Conservation (phyloP, 1,140 invertebrate genomes). For the Hyposmocoma kahamanoa region DNA sequence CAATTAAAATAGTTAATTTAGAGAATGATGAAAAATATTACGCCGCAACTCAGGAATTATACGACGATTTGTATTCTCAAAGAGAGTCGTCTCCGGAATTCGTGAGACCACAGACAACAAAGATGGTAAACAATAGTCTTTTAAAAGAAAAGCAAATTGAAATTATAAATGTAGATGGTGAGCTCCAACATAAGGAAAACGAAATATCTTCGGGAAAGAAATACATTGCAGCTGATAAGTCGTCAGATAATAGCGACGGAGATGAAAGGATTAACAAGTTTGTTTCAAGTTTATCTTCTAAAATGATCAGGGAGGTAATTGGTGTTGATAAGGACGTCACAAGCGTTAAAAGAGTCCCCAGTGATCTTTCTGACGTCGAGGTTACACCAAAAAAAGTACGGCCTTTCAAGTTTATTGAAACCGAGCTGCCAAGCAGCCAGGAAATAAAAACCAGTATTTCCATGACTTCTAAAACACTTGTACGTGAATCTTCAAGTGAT, state of each 20-base stretch:
- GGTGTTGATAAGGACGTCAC: constrained; percentile 15
- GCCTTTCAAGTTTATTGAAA: constrained; percentile 31
- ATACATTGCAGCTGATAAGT: not conserved
- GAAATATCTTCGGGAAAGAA: not conserved
- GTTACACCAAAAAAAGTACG: constrained; percentile 42
- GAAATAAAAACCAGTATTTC: constrained; percentile 45
- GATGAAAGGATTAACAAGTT: constrained; percentile 23
- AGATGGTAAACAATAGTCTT: too few relatives aligned
- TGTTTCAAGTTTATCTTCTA: constrained; percentile 23
- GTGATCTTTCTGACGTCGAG: constrained; percentile 40
- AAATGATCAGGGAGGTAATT: constrained; percentile 27
- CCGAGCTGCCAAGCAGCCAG: constrained; percentile 47
- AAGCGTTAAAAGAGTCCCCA: constrained; percentile 21
- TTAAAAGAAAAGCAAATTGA: not conserved
- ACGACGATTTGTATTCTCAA: constrained; percentile 53
- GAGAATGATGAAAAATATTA: constrained; percentile 45
- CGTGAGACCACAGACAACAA: not conserved
- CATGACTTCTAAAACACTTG: constrained; percentile 12
- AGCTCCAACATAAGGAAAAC: constrained; percentile 3
- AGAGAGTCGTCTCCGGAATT: constrained; percentile 6
- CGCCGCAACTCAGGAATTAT: constrained; percentile 50
- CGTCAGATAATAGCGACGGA: constrained; percentile 6
- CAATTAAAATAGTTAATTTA: constrained; percentile 6
- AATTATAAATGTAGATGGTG: constrained; percentile 8
- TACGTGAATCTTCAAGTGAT: constrained; percentile 37